Percentiles rank a stretch among this genome's conserved stretches.
Evolutionary conservation across 2,888 invertebrate species (phyloP).

Genomic region (Ornithoptera priamus): DNA sequence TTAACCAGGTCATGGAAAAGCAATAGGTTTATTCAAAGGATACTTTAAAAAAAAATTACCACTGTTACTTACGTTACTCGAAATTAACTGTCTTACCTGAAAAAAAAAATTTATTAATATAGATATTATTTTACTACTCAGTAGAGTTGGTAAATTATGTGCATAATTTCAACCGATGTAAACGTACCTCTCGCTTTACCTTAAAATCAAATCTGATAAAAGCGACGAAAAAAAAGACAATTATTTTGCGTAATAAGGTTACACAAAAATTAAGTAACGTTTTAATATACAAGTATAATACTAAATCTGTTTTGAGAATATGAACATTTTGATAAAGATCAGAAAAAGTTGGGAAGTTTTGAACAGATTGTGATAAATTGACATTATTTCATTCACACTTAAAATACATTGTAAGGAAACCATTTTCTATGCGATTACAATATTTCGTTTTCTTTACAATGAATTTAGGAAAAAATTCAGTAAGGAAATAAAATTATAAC

Average conservation of each 20-base stretch:
- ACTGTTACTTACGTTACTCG: constrained; percentile 3
- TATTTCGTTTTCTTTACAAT: too few species aligned
- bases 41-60: not conserved
- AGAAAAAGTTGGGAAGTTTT: not conserved
- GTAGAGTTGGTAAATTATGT: not conserved
- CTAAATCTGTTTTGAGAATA: constrained; percentile 9
- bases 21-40: not conserved
- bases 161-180: not conserved
- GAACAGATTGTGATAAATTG: not conserved
- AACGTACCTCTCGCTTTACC: too few species aligned
- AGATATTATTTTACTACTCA: not conserved
- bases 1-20: constrained; percentile 8
- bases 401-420: not conserved
- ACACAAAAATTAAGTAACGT: constrained; percentile 4
- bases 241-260: not conserved
- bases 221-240: too few species aligned
- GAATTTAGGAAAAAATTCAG: too few species aligned
- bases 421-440: not conserved
- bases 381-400: not conserved
- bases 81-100: constrained; percentile 36
- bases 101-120: constrained; percentile 28
- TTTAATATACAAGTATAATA: constrained; percentile 1
- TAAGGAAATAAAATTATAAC: too few species aligned
- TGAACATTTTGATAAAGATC: constrained; percentile 1
- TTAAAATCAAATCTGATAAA: too few species aligned